Conservation (phyloP, 2,113 vertebrate genomes). For the Thomomys bottae region DNA sequence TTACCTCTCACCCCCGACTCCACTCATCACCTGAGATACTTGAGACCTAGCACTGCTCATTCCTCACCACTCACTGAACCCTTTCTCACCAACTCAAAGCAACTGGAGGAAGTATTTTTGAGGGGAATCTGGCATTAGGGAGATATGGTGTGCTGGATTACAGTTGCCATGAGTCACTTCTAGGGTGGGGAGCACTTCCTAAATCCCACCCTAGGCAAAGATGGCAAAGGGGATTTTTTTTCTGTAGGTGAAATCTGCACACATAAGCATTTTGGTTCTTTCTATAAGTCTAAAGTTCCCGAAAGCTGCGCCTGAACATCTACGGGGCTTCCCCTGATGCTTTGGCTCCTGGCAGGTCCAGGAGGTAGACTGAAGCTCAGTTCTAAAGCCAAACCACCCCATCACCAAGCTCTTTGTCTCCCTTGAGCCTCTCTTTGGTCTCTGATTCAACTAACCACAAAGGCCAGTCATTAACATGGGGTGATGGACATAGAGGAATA, state of each 20-base stretch:
- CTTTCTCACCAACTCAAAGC: background rate
- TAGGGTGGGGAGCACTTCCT: constrained; percentile 1
- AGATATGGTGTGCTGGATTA: background rate
- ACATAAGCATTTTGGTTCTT: background rate
- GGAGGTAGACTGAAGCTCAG: constrained; percentile 34
- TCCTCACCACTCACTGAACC: background rate
- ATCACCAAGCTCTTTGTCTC: constrained; percentile 62
- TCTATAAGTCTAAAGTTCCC: background rate
- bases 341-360: background rate
- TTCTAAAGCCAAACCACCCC: constrained; percentile 72
- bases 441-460: constrained; percentile 72
- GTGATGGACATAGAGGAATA: constrained; percentile 57
- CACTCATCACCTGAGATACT: background rate
- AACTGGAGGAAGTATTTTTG: background rate
- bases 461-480: constrained; percentile 62
- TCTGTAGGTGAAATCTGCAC: background rate
- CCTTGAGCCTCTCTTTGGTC: constrained; percentile 26
- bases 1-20: background rate
- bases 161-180: background rate
- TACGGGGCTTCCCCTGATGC: background rate
- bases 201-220: background rate
- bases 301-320: background rate
- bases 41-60: background rate
- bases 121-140: background rate
- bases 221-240: background rate